Conservation (phyloP, 2,113 vertebrate genomes). For the Caracal caracal region DNA sequence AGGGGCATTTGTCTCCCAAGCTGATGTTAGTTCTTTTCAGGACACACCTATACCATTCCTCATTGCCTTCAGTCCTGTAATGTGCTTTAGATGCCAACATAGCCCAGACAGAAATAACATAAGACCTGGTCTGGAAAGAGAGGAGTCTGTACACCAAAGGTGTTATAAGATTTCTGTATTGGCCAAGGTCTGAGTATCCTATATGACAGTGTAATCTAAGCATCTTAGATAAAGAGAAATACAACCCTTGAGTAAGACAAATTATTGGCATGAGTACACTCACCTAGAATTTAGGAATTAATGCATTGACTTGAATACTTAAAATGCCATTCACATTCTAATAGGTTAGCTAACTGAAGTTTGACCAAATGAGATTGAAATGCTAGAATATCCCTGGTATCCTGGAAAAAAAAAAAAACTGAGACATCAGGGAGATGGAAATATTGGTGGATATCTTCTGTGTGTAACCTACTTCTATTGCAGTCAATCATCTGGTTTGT, state of each 20-base stretch:
- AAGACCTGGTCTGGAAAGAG: background rate
- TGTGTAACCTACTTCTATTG: background rate
- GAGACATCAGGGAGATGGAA: background rate
- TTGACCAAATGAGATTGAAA: background rate
- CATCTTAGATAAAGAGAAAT: background rate
- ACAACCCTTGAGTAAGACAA: background rate
- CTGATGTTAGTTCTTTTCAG: background rate
- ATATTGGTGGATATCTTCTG: background rate
- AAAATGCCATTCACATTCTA: background rate
- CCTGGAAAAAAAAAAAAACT: background rate
- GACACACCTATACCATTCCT: accelerated
- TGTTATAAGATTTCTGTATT: background rate
- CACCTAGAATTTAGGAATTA: background rate
- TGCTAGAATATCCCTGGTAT: background rate
- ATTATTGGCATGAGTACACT: background rate
- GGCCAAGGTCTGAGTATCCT: background rate
- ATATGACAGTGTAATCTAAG: background rate
- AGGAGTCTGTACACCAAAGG: background rate
- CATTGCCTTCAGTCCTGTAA: background rate
- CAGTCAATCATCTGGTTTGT: background rate
- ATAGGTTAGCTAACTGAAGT: background rate
- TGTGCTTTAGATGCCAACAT: background rate
- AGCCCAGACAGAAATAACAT: background rate
- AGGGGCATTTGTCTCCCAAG: background rate
- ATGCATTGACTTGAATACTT: background rate